Evolutionary conservation across 92 coral and sea anemone genomes (phyloP).

Genomic region (Muricea muricata): DNA sequence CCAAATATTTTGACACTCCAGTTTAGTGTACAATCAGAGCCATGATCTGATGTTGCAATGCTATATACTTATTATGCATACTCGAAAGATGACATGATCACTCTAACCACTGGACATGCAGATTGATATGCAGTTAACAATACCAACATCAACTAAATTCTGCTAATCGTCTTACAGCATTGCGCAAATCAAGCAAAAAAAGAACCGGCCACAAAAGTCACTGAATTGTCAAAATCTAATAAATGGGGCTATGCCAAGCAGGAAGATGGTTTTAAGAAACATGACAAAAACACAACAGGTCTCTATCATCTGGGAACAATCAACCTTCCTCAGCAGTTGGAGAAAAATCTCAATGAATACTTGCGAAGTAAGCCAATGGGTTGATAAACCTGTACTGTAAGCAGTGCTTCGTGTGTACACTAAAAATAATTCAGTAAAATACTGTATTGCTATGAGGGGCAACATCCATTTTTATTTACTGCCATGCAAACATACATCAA

Average conservation of each 20-base stretch:
- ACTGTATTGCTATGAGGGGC: too few species aligned
- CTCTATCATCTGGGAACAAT: constrained; percentile 81
- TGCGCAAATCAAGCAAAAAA: background rate
- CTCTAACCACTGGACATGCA: too few species aligned
- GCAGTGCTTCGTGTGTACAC: background rate
- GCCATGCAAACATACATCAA: too few species aligned
- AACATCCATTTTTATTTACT: too few species aligned
- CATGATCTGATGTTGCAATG: too few species aligned
- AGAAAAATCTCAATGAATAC: constrained; percentile 73
- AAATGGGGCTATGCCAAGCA: constrained; percentile 21
- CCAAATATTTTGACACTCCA: too few species aligned
- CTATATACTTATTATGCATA: too few species aligned
- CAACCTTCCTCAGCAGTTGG: constrained; percentile 78
- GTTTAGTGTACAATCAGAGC: too few species aligned
- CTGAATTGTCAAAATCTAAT: background rate
- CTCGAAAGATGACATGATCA: too few species aligned
- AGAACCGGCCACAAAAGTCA: background rate
- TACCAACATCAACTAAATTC: background rate
- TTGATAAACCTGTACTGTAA: background rate
- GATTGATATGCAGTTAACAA: background rate
- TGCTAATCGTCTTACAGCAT: constrained; percentile 8
- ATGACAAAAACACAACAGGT: constrained; percentile 82
- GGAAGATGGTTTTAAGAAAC: constrained; percentile 64
- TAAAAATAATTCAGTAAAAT: too few species aligned
- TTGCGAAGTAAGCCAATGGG: constrained; percentile 72